These are phyloP conservation scores for Spheniscus mendiculus DNA, from an alignment of 2,113 vertebrate species.

Conservation along the genomic window DNA sequence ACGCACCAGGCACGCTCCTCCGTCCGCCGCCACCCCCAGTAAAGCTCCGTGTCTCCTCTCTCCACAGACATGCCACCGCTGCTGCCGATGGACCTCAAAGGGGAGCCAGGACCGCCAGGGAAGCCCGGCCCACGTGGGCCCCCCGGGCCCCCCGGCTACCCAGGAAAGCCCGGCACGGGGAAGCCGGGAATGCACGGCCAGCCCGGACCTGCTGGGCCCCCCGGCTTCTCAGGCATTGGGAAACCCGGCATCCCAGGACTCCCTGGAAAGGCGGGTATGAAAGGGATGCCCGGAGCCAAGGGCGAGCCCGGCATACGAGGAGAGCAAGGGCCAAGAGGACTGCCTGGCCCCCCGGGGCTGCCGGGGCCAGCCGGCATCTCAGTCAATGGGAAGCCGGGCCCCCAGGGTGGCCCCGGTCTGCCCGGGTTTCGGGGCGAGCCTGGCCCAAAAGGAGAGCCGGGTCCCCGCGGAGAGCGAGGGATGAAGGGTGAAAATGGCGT, in stretches of 20 bases:
- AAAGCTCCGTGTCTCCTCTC: slow-evolving; percentile 41
- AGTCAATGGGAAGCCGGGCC: slow-evolving; percentile 93
- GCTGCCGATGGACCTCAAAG: slow-evolving; percentile 89
- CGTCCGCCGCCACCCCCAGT: fast-evolving
- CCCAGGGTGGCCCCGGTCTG: slow-evolving; percentile 85
- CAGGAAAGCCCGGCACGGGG: slow-evolving; percentile 92
- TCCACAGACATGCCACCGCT: slow-evolving; percentile 88
- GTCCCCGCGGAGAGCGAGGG: slow-evolving; percentile 87
- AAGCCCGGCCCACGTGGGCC: slow-evolving; percentile 92
- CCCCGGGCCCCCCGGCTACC: slow-evolving; percentile 86
- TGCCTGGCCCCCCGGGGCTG: slow-evolving; percentile 87
- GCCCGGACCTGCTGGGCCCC: slow-evolving; percentile 87
- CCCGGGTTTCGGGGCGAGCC: slow-evolving; percentile 89
- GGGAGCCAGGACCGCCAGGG: slow-evolving; percentile 92
- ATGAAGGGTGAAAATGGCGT: slow-evolving; percentile 91
- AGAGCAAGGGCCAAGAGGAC: slow-evolving; percentile 88
- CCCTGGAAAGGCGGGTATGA: slow-evolving; percentile 90
- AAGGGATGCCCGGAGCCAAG: slow-evolving; percentile 82
- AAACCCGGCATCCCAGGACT: slow-evolving; percentile 93
- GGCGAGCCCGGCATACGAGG: slow-evolving; percentile 85
- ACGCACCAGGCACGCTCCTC: fast-evolving
- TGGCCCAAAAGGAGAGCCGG: slow-evolving; percentile 84
- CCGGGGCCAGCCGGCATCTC: slow-evolving; percentile 93
- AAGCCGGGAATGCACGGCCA: slow-evolving; percentile 93
- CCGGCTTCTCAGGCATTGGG: slow-evolving; percentile 91